phyloP scores from a whole-genome alignment of 2,113 vertebrate species.

The Semicossyphus pulcher region DNA sequence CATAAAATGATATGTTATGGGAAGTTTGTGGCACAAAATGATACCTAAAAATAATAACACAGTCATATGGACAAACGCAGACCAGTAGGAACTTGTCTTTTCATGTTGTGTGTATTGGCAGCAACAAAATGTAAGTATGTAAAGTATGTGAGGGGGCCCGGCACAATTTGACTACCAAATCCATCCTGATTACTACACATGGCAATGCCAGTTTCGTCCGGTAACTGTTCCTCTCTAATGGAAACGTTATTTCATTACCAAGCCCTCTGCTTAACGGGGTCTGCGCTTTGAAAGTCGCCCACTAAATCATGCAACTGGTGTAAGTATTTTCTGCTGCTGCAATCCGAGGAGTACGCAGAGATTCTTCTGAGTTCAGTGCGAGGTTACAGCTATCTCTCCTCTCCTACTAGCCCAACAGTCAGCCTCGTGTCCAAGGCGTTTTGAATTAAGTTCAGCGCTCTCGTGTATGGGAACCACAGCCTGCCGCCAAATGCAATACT shows the following conservation, averaged over 20 bases:
- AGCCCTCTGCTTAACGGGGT: slow-evolving; percentile 42
- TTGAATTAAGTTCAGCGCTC: slow-evolving; percentile 79
- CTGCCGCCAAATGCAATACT: slow-evolving; percentile 85
- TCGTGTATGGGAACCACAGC: slow-evolving; percentile 82
- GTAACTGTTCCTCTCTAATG: slow-evolving; percentile 39
- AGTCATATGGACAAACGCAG: too few relatives aligned
- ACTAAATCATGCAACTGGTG: slow-evolving; percentile 79
- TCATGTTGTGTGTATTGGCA: slow-evolving; percentile 15
- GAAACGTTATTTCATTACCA: slow-evolving; percentile 55
- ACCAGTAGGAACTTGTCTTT: background rate
- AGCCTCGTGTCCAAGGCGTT: slow-evolving; percentile 80
- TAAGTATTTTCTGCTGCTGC: slow-evolving; percentile 76
- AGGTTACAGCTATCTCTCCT: slow-evolving; percentile 83
- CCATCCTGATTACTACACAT: slow-evolving; percentile 31
- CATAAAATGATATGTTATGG: too few relatives aligned
- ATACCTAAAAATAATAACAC: too few relatives aligned
- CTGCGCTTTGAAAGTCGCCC: slow-evolving; percentile 73
- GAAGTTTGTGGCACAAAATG: too few relatives aligned
- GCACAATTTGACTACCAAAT: slow-evolving; percentile 67
- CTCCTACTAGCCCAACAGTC: slow-evolving; percentile 79
- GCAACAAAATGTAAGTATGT: slow-evolving; percentile 11
- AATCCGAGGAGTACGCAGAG: slow-evolving; percentile 75
- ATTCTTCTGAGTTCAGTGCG: slow-evolving; percentile 82
- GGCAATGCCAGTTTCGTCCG: slow-evolving; percentile 34
- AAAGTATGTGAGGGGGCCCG: slow-evolving; percentile 1